phyloP scores from a whole-genome alignment of 2,888 invertebrate species.

The Anoplius nigerrimus region DNA sequence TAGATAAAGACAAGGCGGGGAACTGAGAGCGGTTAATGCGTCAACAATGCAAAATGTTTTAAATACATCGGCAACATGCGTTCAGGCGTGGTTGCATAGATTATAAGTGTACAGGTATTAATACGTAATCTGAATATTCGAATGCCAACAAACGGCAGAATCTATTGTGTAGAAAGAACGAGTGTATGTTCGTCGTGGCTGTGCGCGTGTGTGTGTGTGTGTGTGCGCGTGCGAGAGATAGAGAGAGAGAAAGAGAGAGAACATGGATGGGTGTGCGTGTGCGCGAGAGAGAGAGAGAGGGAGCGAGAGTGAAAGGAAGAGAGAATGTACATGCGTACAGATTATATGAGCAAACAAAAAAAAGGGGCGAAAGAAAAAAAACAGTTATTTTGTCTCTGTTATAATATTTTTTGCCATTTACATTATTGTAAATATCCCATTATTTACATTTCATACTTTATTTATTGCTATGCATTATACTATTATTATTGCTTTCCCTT shows the following conservation, averaged over 20 bases:
- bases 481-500: conserved; percentile 56
- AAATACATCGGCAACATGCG: not conserved
- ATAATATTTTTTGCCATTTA: conserved; percentile 72
- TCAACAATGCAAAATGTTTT: conserved; percentile 6
- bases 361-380: conserved; percentile 40
- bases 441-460: conserved; percentile 73
- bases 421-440: conserved; percentile 74
- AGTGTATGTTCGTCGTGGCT: too few species aligned
- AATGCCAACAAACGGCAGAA: conserved; percentile 50
- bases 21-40: too few species aligned
- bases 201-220: too few species aligned
- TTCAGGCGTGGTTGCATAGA: conserved; percentile 57
- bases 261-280: too few species aligned
- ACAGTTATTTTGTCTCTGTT: conserved; percentile 68
- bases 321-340: conserved; percentile 39
- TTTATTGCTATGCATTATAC: conserved; percentile 71
- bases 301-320: too few species aligned
- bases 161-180: conserved; percentile 9
- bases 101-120: conserved; percentile 67
- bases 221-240: too few species aligned
- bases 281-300: too few species aligned
- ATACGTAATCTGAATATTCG: conserved; percentile 48
- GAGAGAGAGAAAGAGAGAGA: too few species aligned
- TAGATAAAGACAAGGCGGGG: too few species aligned
- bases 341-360: conserved; percentile 44